phyloP scores from a whole-genome alignment of 2,113 vertebrate genomes.

The Apteryx mantelli region DNA sequence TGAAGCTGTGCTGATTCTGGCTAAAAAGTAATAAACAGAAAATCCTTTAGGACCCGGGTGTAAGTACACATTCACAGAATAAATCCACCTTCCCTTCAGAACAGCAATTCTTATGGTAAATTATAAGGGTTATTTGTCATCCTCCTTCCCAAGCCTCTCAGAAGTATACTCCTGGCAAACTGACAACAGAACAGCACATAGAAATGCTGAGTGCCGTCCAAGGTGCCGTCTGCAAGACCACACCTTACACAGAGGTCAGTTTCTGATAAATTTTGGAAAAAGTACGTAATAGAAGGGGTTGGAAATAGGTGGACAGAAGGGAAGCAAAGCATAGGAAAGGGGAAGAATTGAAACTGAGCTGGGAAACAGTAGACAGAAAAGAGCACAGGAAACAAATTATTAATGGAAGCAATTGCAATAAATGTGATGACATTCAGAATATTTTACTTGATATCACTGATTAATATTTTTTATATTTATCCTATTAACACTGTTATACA shows the following conservation, averaged over 20 bases:
- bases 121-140: conserved; percentile 25
- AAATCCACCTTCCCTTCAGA: background rate
- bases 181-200: background rate
- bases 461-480: background rate
- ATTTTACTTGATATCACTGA: background rate
- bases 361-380: background rate
- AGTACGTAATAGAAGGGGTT: background rate
- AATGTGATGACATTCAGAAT: background rate
- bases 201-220: too few species aligned
- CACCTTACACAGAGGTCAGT: background rate
- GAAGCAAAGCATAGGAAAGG: background rate
- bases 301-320: background rate
- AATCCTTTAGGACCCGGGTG: background rate
- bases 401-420: background rate
- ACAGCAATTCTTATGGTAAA: conserved; percentile 11
- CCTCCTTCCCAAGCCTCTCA: background rate
- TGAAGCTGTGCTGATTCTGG: background rate
- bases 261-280: background rate
- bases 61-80: background rate
- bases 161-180: background rate
- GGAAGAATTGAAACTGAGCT: background rate
- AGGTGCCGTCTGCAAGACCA: background rate
- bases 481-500: background rate
- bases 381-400: background rate
- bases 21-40: conserved; percentile 37